Evolutionary conservation across 1,140 invertebrate species (phyloP), one percentile per base, ranked within the genome.

Genomic region (Heliconius congener): DNA sequence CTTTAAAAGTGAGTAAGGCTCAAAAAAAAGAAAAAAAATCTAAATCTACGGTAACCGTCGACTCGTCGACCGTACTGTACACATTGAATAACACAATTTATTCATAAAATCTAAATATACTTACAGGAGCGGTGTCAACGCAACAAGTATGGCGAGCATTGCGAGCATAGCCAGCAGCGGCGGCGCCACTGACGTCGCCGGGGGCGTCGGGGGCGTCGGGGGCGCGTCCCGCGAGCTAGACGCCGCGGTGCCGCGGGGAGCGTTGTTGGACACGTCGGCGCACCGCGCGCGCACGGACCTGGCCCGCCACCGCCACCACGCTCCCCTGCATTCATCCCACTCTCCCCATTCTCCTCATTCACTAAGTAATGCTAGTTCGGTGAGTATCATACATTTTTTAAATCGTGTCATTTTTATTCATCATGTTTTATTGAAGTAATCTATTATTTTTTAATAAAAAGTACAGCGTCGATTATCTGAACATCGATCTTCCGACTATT

Each of bases 241-340:
- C 93, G 96, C 97, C 79, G 98, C 97, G 2, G 97, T 99, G 81
- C 98, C 98, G 39, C 96, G 96, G 85, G 96, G 96, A 11, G 96
- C 97, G 88, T 95, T 99, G 30, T 95, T 99, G 34, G 98, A 99
- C 90, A 97, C 97, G 81, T 97, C 98, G 13, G 97, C 97, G 16
- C 97, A 96, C 83, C 98, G 98, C 94, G 97, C 97, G 52, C 98
- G 98, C 94, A 98, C 98, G 23, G 98, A 98, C 91, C 95, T 99
- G 81, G 98, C 96, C 8, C 72, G 96, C 87, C 85, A 95, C 93
- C 84, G 93, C 60, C 93, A 92, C 83, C 93, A 94, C 86, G 86
- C 90, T 74, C 86, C 91, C 76, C 92, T 91, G 74, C 93, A 87
- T 79, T 88, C 91, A 46, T 92, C 90, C 50, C 92, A 93, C 83